phyloP scores from a whole-genome alignment of 2,113 vertebrate species.

The Brachirus orientalis region DNA sequence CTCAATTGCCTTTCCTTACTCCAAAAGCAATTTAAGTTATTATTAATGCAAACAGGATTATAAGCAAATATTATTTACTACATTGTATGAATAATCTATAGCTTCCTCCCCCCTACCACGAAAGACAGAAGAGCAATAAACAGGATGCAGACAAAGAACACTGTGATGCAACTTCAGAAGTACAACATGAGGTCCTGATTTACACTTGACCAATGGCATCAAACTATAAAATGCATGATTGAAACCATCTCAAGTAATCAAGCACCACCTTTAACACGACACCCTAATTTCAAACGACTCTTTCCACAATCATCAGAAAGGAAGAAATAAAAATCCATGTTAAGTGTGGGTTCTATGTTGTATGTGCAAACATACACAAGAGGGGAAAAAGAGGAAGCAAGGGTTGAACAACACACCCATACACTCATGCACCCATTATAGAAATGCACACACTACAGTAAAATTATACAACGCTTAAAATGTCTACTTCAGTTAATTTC shows the following conservation, averaged over 20 bases:
- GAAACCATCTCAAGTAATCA: background rate
- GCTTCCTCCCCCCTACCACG: conserved; percentile 28
- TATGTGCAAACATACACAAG: conserved; percentile 27
- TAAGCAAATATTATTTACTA: conserved; percentile 17
- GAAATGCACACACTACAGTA: conserved; percentile 25
- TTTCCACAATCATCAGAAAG: conserved; percentile 10
- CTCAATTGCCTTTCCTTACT: conserved; percentile 17
- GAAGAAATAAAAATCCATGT: conserved; percentile 24
- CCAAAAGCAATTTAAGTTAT: conserved; percentile 13
- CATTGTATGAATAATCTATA: conserved; percentile 24
- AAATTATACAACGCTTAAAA: background rate
- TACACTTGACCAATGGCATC: conserved; percentile 52
- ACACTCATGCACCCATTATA: conserved; percentile 38
- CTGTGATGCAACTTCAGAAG: conserved; percentile 55
- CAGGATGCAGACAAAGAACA: conserved; percentile 64
- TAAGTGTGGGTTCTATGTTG: conserved; percentile 5
- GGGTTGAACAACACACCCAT: conserved; percentile 54
- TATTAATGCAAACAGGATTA: background rate
- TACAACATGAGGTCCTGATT: conserved; percentile 23
- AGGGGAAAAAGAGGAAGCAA: conserved; percentile 64
- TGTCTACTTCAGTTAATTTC: background rate
- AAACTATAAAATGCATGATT: background rate
- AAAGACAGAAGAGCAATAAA: conserved; percentile 56
- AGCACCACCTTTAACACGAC: background rate
- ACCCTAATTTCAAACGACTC: conserved; percentile 5